A percentile compares a stretch with the other conserved stretches of the same genome.
These are phyloP conservation scores for Steinernema khuongi DNA, from an alignment of 1,140 invertebrate species.

Conservation along the genomic window DNA sequence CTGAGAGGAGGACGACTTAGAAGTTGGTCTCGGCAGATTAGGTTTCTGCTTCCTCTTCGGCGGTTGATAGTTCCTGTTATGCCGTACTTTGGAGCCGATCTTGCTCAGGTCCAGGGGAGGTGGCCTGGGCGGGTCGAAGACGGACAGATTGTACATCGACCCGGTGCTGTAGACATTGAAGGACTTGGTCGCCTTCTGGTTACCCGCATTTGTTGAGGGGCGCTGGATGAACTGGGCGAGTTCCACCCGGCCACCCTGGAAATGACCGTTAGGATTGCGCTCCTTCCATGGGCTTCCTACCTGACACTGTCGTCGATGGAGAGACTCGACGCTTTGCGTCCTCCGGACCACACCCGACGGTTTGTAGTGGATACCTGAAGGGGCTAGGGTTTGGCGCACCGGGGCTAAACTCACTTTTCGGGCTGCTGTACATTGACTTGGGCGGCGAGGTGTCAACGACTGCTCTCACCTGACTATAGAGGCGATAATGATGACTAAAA, in stretches of 20 bases:
- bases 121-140: neutral
- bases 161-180: neutral
- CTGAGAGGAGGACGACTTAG: neutral
- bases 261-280: neutral
- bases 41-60: neutral
- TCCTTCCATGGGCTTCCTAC: constrained; percentile 9
- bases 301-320: constrained; percentile 1
- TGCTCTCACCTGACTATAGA: constrained; percentile 17
- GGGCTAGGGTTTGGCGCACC: neutral
- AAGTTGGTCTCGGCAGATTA: neutral
- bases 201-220: neutral
- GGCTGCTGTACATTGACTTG: constrained; percentile 27
- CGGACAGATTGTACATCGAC: neutral
- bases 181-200: neutral
- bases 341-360: constrained; percentile 1
- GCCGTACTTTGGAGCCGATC: constrained; percentile 5
- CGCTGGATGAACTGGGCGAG: neutral
- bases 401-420: constrained; percentile 16
- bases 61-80: constrained; percentile 19
- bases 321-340: neutral
- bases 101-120: neutral
- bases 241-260: neutral
- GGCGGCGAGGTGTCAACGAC: constrained; percentile 24
- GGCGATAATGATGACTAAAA: constrained; percentile 26
- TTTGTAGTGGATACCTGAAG: constrained; percentile 22